phyloP scores from a whole-genome alignment of 1,140 invertebrate genomes.

The Dendrolimus kikuchii region DNA sequence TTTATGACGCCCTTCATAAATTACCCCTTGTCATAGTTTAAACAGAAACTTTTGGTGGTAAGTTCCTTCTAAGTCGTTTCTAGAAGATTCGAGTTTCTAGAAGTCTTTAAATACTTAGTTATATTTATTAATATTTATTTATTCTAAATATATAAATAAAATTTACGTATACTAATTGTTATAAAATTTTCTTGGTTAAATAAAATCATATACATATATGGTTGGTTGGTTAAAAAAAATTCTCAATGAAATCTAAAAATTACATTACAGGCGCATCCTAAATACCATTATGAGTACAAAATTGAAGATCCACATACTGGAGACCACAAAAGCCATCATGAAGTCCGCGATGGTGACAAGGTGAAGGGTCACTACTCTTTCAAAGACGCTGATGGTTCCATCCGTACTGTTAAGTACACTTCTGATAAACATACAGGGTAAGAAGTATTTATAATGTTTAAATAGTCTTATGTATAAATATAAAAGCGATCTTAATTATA shows the following conservation, averaged over 20 bases:
- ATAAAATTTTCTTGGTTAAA: not conserved
- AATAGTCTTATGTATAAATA: no score
- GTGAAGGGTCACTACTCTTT: conserved; percentile 68
- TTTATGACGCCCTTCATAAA: no score
- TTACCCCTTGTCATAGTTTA: no score
- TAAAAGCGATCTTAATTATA: no score
- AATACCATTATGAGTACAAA: conserved; percentile 62
- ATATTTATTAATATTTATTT: no score
- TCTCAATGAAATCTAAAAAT: not conserved
- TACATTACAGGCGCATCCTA: conserved; percentile 29
- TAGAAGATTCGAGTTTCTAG: no score
- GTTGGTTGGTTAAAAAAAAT: not conserved
- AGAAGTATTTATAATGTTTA: conserved; percentile 2
- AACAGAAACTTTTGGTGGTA: no score
- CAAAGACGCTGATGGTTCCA: conserved; percentile 59
- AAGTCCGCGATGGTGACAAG: conserved; percentile 46
- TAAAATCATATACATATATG: no score
- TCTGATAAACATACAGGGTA: conserved; percentile 59
- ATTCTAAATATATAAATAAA: no score
- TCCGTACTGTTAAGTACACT: conserved; percentile 53
- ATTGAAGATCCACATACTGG: conserved; percentile 49
- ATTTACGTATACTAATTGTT: not conserved
- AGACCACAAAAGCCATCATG: conserved; percentile 49
- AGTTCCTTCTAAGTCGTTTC: no score
- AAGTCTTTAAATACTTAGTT: no score